Evolutionary conservation across 2,113 vertebrate genomes (phyloP), one percentile per base, ranked within the genome.

Genomic region (Cyanistes caeruleus): DNA sequence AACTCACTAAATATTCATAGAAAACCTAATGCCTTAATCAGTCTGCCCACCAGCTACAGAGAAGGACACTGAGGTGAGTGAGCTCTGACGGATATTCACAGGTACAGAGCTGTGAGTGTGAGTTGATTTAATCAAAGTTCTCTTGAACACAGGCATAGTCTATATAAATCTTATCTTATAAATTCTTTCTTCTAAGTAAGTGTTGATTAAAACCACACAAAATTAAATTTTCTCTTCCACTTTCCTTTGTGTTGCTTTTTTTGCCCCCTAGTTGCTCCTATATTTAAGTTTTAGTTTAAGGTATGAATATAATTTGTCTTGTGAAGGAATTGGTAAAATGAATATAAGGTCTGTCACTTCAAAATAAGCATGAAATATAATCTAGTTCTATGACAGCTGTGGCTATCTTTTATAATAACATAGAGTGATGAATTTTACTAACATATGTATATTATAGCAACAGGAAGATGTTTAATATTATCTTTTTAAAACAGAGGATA

Each of bases 1-100:
- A 86, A 81, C 70, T 83, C 55, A 80, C 37, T 80, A 88, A 73
- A 73, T 72, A 76, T 86, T 90, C 31, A 75, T 73, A 65, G 76
- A 62, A 92, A 80, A 77, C 10, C 9, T 58, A 73, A 69, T 28
- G 20, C 59, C 52, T 37, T 81, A 43, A 70, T 94, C 43, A 62
- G 39, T 10, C 55, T 77, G 16, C 63, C 31, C 53, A 39, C 41
- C 19, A 76, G 0, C 27, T 48, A 15, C 28, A 23, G 30, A 44
- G 41, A 48, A 11, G 60, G 37, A 74, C 55, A 25, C 8, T 35
- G 52, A 80, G 41, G n/a, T 0, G 0, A 27, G 25, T 73, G 37
- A 89, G 27, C 13, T 52, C 27, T 48, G 76, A 18, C 1, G 9
- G 41, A 74, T 62, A 93, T 83, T 76, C 72, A 28, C 23, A 79